Conservation (phyloP, 1,140 invertebrate species). For the Zaprionus kolodkinae region DNA sequence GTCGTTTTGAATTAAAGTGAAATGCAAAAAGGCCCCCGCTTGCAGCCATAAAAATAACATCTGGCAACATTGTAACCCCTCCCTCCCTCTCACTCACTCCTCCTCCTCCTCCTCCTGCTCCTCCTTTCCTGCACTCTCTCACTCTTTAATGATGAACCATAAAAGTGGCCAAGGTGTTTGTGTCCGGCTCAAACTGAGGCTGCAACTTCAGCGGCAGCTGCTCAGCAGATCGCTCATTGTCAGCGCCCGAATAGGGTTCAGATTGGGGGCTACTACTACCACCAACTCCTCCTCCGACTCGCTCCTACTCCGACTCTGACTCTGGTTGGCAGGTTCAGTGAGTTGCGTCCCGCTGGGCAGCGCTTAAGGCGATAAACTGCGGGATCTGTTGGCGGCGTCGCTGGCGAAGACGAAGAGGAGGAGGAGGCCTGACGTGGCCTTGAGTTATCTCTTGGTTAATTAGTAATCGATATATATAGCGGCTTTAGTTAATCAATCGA, state of each 20-base stretch:
- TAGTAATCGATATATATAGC: neutral
- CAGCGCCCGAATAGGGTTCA: conserved; percentile 27
- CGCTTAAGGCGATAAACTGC: conserved; percentile 55
- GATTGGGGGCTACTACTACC: conserved; percentile 10
- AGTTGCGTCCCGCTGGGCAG: conserved; percentile 58
- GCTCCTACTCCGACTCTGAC: neutral
- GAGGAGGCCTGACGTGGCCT: too few species aligned
- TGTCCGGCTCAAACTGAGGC: conserved; percentile 6
- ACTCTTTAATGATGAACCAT: conserved; percentile 51
- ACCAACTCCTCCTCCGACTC: too few species aligned
- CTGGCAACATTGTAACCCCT: conserved; percentile 65
- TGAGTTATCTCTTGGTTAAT: neutral
- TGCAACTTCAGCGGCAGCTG: conserved; percentile 51
- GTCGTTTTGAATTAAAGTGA: conserved; percentile 80
- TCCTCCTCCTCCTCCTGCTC: neutral
- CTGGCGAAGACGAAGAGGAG: too few species aligned
- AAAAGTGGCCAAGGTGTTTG: conserved; percentile 77
- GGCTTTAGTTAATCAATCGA: neutral
- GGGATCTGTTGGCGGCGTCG: neutral
- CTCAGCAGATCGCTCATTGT: conserved; percentile 53
- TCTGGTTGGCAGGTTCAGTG: conserved; percentile 2
- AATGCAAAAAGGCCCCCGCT: conserved; percentile 64
- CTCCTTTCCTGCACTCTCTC: neutral
- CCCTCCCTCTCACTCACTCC: neutral
- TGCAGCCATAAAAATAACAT: conserved; percentile 48